Evolutionary conservation across 53 echinoderm and acorn worm species (phyloP), one percentile per base, ranked within the genome.

Genomic region (Holothuria leucospilota): DNA sequence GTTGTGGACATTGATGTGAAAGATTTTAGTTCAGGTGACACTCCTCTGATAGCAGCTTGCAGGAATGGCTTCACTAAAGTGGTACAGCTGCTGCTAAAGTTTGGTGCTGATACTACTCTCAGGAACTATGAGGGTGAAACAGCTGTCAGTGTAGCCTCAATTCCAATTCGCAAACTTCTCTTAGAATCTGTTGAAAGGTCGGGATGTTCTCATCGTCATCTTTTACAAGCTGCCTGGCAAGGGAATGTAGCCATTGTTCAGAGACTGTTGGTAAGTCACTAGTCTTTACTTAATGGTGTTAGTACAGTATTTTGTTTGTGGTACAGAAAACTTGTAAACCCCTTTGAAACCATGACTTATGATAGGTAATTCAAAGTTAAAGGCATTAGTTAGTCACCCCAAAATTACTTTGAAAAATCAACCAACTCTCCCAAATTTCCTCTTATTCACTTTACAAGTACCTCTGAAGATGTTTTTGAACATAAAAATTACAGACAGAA

Each of bases 181-280:
- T 80, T 97, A 70, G 90, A 92, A 69, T 97, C 97, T 0, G 97
- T 97, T 23, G 67, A 90, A 34, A 62, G 94, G n/a, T 78, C 72
- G 8, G 97, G 97, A 39, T 82, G 88, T 59, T 87, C 97, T 15
- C 95, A 93, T 18, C 79, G 97, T 15, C 97, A 95, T 77, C 91
- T 97, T 2, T 67, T 97, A 20, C 97, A 97, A 68, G 97, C 97
- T 13, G 97, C 97, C 0, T 97, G 97, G 97, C 97, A 97, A 87
- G 97, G 97, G 0, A 93, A 97, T 63, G 61, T 88, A 15, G 34
- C 82, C 13, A 90, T 90, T 1, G 91, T 97, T 8, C 87, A 89
- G 46, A 83, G 90, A 81, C 78, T 97, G 29, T 80, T 97, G 91
- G 97, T 97, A 89, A 85, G 92, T 64, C 46, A 46, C 11, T 0